Percentiles rank a stretch among this genome's conserved stretches.
These are phyloP conservation scores for Cantharis lateralis DNA, from an alignment of 2,888 invertebrate species.

Conservation along the genomic window DNA sequence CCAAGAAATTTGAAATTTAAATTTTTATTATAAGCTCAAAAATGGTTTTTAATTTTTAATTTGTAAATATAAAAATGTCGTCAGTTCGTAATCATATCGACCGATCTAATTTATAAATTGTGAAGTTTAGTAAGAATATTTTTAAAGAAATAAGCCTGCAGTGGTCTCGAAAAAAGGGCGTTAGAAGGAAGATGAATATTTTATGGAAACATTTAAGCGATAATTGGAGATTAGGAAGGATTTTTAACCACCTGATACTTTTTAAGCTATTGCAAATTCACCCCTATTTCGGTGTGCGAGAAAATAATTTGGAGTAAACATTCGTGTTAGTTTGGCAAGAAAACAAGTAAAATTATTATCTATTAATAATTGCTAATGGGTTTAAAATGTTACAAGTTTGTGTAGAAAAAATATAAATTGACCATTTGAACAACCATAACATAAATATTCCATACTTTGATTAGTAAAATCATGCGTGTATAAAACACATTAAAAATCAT, in stretches of 20 bases:
- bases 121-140: constrained; percentile 8
- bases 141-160: constrained; percentile 7
- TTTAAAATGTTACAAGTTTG: constrained; percentile 17
- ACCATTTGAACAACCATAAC: constrained; percentile 28
- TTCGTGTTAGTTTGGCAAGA: not conserved
- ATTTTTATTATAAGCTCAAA: too few species aligned
- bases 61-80: constrained; percentile 23
- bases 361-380: constrained; percentile 17
- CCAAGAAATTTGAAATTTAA: too few species aligned
- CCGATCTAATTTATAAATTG: constrained; percentile 27
- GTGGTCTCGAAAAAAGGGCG: constrained; percentile 9
- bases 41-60: too few species aligned
- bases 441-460: constrained; percentile 42
- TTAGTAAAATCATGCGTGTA: constrained; percentile 56
- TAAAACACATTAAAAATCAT: constrained; percentile 53
- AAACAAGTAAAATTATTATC: constrained; percentile 1
- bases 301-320: not conserved
- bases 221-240: constrained; percentile 32
- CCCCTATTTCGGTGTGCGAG: not conserved
- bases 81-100: constrained; percentile 27
- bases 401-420: constrained; percentile 24
- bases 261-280: constrained; percentile 8
- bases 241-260: constrained; percentile 32
- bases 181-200: constrained; percentile 20
- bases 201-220: constrained; percentile 25